Evolutionary conservation across 2,797 vertebrate species (phyloP), one percentile per base, ranked within the genome.

Genomic region (Melanotaenia maccullochi): DNA sequence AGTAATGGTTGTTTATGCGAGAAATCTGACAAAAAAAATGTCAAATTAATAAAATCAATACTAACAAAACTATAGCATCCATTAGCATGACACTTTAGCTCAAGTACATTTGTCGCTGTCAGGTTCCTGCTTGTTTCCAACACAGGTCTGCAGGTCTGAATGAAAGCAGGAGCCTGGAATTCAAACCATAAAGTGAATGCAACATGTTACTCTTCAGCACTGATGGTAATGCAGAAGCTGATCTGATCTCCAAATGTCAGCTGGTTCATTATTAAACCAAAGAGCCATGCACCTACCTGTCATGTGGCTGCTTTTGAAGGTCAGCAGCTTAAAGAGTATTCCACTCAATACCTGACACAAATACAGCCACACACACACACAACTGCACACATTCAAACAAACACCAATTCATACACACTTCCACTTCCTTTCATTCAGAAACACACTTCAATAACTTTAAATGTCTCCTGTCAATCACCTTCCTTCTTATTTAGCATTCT

Each of bases 241-340:
- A 87, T 83, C 73, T 71, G 60, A 86, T 83, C 84, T 86, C 73
- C 82, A 90, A 91, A 91, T 91, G 89, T 89, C 91, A 92, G 58
- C 57, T 59, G 74, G 51, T 89, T 91, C 83, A 89, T 90, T 90
- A 88, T 84, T 66, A 86, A 86, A 88, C 68, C 69, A 61, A 71
- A 71, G 65, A 38, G 66, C 69, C 73, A 47, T 56, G 71, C 81
- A 84, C 73, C 79, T 66, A 85, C 82, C 81, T 71, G 82, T 89
- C 87, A 84, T 80, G 84, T 77, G 69, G 76, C 68, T 71, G 69
- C 60, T 44, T 68, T 40, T 82, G 85, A 92, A 91, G 90, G 90
- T 92, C 90, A 90, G 79, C 71, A 56, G 71, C 84, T 85, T 83
- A 79, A 80, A 83, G 75, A 78, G 76, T 65, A 52, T 78, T 81